Conservation (phyloP, 2,113 vertebrate species). For the Nothoprocta pentlandii region DNA sequence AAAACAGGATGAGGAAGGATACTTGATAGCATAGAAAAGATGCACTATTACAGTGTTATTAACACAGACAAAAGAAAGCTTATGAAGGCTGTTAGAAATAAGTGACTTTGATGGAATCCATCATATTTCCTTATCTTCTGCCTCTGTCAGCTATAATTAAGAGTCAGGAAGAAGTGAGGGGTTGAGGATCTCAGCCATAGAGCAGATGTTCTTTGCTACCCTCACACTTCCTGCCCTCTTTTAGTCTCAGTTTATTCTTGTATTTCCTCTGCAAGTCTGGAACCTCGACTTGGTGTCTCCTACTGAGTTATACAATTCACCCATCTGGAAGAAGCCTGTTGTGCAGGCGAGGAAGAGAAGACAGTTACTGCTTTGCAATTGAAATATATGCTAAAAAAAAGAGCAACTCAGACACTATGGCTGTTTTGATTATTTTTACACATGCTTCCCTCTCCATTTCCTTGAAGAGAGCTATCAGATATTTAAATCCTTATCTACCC, state of each 20-base stretch:
- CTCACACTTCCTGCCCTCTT: not conserved
- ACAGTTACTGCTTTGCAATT: constrained; percentile 12
- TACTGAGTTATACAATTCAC: constrained; percentile 7
- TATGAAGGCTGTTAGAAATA: not conserved
- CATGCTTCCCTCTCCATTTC: not conserved
- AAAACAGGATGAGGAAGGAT: not conserved
- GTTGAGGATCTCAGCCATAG: not conserved
- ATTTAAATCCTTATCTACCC: not conserved
- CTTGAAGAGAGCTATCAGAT: not conserved
- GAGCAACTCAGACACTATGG: not conserved
- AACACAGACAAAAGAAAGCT: not conserved
- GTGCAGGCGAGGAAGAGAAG: constrained; percentile 28
- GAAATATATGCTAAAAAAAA: not conserved
- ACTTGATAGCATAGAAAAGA: not conserved
- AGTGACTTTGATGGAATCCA: not conserved
- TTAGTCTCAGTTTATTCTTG: constrained; percentile 31
- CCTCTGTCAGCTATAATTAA: not conserved
- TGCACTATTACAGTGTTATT: not conserved
- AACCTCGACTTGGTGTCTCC: not conserved
- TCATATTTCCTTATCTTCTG: not conserved
- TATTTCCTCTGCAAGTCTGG: constrained; percentile 42
- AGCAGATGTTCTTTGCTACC: not conserved
- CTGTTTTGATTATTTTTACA: constrained; percentile 16
- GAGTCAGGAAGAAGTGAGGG: not conserved
- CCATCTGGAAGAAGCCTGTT: constrained; percentile 58